phyloP scores from a whole-genome alignment of 2,888 invertebrate genomes.

The Pachymerium ferrugineum region DNA sequence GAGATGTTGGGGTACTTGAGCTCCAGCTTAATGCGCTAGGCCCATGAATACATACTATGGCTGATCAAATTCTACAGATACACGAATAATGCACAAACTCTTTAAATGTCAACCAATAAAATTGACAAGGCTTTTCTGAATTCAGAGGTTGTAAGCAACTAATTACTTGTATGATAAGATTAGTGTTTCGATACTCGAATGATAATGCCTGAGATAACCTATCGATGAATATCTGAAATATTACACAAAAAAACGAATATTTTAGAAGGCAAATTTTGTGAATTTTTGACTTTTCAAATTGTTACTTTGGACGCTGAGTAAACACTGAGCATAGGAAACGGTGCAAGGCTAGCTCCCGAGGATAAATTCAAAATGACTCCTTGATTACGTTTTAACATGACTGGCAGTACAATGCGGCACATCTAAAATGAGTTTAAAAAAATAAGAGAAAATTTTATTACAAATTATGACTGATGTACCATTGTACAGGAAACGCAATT shows the following conservation, averaged over 20 bases:
- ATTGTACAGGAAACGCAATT: slow-evolving; percentile 73
- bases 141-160: no score
- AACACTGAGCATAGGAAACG: slow-evolving; percentile 73
- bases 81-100: no score
- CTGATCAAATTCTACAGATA: no score
- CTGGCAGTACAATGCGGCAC: slow-evolving; percentile 76
- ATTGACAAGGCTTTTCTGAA: no score
- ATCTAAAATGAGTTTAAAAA: slow-evolving; percentile 52
- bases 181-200: no score
- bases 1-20: no score
- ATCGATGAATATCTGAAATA: slow-evolving; percentile 24
- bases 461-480: slow-evolving; percentile 38
- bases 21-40: no score
- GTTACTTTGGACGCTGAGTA: slow-evolving; percentile 82
- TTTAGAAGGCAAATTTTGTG: slow-evolving; percentile 44
- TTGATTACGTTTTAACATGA: slow-evolving; percentile 69
- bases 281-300: background rate
- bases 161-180: no score
- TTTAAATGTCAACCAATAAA: no score
- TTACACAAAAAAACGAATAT: slow-evolving; percentile 47
- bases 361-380: slow-evolving; percentile 88
- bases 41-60: no score
- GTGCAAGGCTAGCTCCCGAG: slow-evolving; percentile 71
- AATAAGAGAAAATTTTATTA: background rate
- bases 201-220: no score